Conservation (phyloP, 2,113 vertebrate genomes). For the Ancistrus triradiatus region DNA sequence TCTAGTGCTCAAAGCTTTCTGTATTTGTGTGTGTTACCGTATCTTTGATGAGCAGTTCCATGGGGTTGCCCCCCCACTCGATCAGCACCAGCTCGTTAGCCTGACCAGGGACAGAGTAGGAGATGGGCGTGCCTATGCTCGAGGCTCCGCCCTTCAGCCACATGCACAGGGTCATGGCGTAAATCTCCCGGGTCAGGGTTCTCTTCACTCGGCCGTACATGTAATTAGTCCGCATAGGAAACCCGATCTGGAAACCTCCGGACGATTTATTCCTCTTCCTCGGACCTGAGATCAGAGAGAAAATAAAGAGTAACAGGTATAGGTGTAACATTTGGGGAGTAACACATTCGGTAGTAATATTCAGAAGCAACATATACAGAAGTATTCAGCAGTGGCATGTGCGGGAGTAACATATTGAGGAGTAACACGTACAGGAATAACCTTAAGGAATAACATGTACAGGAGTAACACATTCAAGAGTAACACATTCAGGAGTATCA, state of each 20-base stretch:
- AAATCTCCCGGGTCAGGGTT: constrained; percentile 68
- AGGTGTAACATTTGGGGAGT: too few relatives aligned
- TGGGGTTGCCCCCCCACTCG: constrained; percentile 72
- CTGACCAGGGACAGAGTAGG: constrained; percentile 72
- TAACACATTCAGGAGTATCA: too few relatives aligned
- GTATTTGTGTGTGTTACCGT: constrained; percentile 52
- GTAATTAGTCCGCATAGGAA: constrained; percentile 74
- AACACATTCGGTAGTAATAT: too few relatives aligned
- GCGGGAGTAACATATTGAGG: too few relatives aligned
- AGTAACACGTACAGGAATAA: too few relatives aligned
- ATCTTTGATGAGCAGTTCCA: constrained; percentile 73
- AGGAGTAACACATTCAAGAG: too few relatives aligned
- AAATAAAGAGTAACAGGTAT: too few relatives aligned
- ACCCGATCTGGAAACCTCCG: constrained; percentile 68
- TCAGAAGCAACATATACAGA: too few relatives aligned
- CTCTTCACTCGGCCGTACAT: constrained; percentile 70
- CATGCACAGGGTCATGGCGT: constrained; percentile 72
- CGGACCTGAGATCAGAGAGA: constrained; percentile 51
- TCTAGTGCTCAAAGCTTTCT: background rate
- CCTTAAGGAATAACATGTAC: too few relatives aligned
- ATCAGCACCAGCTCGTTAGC: constrained; percentile 76
- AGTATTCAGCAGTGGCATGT: too few relatives aligned
- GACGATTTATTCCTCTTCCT: constrained; percentile 49
- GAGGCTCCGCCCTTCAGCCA: constrained; percentile 63
- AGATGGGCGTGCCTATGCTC: constrained; percentile 70